A percentile compares a stretch with the other conserved stretches of the same genome.
These are phyloP conservation scores for Nematolebias whitei DNA, from an alignment of 2,113 vertebrate species.

Conservation along the genomic window DNA sequence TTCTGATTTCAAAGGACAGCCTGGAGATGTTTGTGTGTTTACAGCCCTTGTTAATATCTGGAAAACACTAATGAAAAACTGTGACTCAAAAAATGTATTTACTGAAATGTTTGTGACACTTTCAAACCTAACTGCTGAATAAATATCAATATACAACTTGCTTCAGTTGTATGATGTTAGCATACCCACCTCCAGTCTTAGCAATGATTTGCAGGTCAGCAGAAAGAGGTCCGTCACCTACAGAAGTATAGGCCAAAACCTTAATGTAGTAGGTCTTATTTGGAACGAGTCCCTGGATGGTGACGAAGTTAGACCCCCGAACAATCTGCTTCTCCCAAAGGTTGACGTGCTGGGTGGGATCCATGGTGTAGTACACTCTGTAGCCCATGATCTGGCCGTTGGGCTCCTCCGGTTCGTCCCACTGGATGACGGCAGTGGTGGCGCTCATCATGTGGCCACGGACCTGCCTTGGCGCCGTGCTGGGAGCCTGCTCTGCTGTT, in stretches of 20 bases:
- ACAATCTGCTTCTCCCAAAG: constrained; percentile 97
- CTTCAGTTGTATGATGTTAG: not conserved
- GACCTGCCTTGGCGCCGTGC: constrained; percentile 93
- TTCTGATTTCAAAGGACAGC: constrained; percentile 17
- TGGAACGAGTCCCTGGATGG: constrained; percentile 92
- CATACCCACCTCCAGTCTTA: constrained; percentile 91
- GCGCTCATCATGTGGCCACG: constrained; percentile 96
- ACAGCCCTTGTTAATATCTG: constrained; percentile 20
- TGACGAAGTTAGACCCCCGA: constrained; percentile 92
- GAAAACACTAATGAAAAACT: constrained; percentile 37
- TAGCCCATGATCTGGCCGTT: constrained; percentile 99
- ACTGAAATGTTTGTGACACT: no score
- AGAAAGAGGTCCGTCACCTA: constrained; percentile 96
- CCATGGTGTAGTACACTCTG: constrained; percentile 96
- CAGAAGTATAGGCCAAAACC: constrained; percentile 96
- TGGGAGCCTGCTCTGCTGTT: constrained; percentile 96
- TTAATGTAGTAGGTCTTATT: constrained; percentile 98
- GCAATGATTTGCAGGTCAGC: constrained; percentile 97
- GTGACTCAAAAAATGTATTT: constrained; percentile 1
- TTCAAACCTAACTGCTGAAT: not conserved
- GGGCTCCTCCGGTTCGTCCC: constrained; percentile 97
- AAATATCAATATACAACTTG: not conserved
- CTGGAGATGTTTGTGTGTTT: constrained; percentile 30
- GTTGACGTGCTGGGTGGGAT: constrained; percentile 90
- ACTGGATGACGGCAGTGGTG: constrained; percentile 96